A percentile compares a stretch with the other conserved stretches of the same genome.
phyloP scores from a whole-genome alignment of 2,113 vertebrate species.

The Anoplopoma fimbria region DNA sequence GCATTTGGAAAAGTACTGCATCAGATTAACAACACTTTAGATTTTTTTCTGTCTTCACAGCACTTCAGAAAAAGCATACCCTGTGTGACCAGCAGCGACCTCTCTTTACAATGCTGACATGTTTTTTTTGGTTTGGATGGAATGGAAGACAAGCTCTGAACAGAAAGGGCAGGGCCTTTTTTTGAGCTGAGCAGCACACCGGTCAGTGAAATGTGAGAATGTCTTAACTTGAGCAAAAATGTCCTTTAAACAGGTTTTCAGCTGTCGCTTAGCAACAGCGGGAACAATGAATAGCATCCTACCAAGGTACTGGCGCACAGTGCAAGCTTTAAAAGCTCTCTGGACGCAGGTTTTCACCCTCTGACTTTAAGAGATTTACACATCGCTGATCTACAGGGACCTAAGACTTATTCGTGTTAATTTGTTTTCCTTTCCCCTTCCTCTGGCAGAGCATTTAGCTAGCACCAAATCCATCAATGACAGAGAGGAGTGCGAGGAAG shows the following conservation, averaged over 20 bases:
- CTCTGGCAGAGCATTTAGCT: conserved; percentile 23
- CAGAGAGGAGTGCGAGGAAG: conserved; percentile 14
- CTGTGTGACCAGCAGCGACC: conserved; percentile 5
- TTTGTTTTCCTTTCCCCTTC: conserved; percentile 39
- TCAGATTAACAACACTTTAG: not conserved
- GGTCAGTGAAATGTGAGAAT: conserved; percentile 47
- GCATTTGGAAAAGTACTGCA: not conserved
- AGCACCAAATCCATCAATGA: conserved; percentile 56
- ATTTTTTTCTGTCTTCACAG: not conserved
- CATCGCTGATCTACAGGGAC: conserved; percentile 28
- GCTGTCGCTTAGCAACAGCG: conserved; percentile 61
- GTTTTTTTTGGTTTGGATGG: conserved; percentile 13
- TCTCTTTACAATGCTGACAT: conserved; percentile 44
- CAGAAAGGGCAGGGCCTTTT: not conserved
- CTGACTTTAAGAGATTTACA: conserved; percentile 44
- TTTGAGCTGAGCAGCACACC: conserved; percentile 20
- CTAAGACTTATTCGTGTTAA: conserved; percentile 52
- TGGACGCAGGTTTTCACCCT: conserved; percentile 47
- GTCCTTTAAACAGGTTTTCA: conserved; percentile 30
- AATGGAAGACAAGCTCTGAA: not conserved
- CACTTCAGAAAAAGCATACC: not conserved
- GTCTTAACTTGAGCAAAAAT: conserved; percentile 41
- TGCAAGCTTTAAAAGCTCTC: conserved; percentile 30
- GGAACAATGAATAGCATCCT: conserved; percentile 53
- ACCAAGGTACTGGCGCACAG: conserved; percentile 7